Conservation (phyloP, 1,140 invertebrate genomes). For the Calosoma granatense region DNA sequence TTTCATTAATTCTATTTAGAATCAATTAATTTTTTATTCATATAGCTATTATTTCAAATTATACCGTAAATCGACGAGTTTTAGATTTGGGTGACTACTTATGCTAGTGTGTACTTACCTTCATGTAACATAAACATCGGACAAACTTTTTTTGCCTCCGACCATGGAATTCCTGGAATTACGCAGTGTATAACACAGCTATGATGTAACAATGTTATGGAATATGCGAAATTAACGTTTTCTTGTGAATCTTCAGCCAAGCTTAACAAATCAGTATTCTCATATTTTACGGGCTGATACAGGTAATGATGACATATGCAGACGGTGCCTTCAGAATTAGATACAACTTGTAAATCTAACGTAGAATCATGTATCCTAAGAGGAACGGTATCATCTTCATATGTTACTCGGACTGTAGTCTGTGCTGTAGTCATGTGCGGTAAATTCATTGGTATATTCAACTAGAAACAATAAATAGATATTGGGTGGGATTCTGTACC, state of each 20-base stretch:
- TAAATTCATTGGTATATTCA: constrained; percentile 74
- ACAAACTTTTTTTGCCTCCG: constrained; percentile 56
- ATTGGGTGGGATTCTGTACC: background rate
- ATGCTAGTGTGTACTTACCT: constrained; percentile 28
- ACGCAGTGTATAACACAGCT: constrained; percentile 73
- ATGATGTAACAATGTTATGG: constrained; percentile 68
- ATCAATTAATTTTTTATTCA: too few species aligned
- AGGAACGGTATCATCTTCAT: constrained; percentile 69
- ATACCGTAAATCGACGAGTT: too few species aligned
- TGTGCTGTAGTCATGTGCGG: constrained; percentile 52
- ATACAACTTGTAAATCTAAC: constrained; percentile 66
- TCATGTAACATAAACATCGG: constrained; percentile 65
- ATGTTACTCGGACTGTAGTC: constrained; percentile 43
- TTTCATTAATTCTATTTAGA: too few species aligned
- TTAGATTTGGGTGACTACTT: background rate
- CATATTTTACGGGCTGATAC: constrained; percentile 49
- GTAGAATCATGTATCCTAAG: constrained; percentile 69
- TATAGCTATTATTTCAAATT: too few species aligned
- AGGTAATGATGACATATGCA: constrained; percentile 79
- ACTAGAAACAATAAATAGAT: constrained; percentile 34
- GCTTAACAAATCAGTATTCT: constrained; percentile 30
- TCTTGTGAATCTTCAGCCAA: constrained; percentile 40
- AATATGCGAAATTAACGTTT: constrained; percentile 72
- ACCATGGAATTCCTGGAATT: constrained; percentile 67
- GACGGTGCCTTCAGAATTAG: constrained; percentile 59